Base-by-base conservation (phyloP, 35 echinoderm and acorn worm species). In the Acanthaster planci region DNA sequence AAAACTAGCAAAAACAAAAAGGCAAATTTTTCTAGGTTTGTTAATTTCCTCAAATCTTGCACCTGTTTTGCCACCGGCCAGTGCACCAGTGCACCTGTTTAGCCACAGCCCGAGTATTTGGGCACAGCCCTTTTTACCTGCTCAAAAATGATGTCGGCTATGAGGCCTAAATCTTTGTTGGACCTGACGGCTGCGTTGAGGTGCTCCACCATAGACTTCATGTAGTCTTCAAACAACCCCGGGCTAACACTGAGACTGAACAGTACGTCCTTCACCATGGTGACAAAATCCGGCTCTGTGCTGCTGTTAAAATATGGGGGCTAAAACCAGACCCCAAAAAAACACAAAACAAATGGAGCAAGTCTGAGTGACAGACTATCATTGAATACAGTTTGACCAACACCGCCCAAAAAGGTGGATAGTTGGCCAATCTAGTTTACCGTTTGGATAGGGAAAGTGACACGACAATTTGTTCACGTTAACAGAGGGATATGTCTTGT, bases 141-240 rank as follows among this genome's bases (percentile, higher is more conserved):
- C 19, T 94, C 92, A 94, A 94, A 94, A 4, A 94, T 86, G 36
- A 89, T 78, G 17, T 82, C 78, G 2, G 87, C 87, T 0, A 90
- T 88, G n/a, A 44, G 58, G 40, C 86, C 84, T n/a, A 94, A 51
- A 37, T 94, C 87, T 47, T 72, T 40, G 29, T 90, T 77, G n/a
- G 59, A 26, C 1, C 8, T 23, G 23, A 94, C 42, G 38, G 83
- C 26, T 7, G 55, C 57, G 60, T 89, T 85, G 39, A 94, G 44
- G 12, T 54, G 51, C n/a, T 87, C 83, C 29, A 80, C 82, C 19
- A 94, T 7, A 0, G 86, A 84, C 9, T 26, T 55, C 91, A 93
- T 93, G 80, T 55, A 80, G 35, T 93, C 91, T 16, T 80, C 78
- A 83, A 88, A 93, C 5, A 40, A 36, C 4, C 77, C 91, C 7